phyloP scores from a whole-genome alignment of 2,113 vertebrate species.

The Rafetus swinhoei region DNA sequence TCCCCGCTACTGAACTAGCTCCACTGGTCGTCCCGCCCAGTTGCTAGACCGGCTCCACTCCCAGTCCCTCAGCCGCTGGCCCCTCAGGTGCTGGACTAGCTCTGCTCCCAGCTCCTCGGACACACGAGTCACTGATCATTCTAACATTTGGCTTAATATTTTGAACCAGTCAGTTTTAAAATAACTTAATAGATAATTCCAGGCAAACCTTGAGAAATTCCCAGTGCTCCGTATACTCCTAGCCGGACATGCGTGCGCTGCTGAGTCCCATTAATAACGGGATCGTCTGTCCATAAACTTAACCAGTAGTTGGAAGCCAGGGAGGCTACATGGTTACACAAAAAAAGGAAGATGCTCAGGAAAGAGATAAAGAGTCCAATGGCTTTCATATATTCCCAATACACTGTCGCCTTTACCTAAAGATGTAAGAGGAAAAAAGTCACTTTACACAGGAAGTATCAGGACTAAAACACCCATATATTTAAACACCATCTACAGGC shows the following conservation, averaged over 20 bases:
- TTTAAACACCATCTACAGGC: not conserved
- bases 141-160: not conserved
- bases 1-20: no score
- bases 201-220: slow-evolving; percentile 89
- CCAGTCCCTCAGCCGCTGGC: no score
- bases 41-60: no score
- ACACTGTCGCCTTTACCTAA: slow-evolving; percentile 92
- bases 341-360: slow-evolving; percentile 88
- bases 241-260: slow-evolving; percentile 84
- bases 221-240: slow-evolving; percentile 89
- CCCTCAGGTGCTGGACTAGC: no score
- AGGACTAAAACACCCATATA: not conserved
- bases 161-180: not conserved
- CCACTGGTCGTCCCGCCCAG: no score
- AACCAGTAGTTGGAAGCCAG: slow-evolving; percentile 96
- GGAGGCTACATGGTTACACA: slow-evolving; percentile 86
- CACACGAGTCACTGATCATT: not conserved
- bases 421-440: not conserved
- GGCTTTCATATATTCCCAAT: slow-evolving; percentile 94
- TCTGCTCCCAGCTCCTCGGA: no score
- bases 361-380: slow-evolving; percentile 87
- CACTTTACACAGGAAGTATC: not conserved
- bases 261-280: slow-evolving; percentile 91
- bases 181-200: not conserved
- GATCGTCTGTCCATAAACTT: slow-evolving; percentile 96